Conservation (phyloP, 1,140 invertebrate species). For the Lordiphosa clarofinis region DNA sequence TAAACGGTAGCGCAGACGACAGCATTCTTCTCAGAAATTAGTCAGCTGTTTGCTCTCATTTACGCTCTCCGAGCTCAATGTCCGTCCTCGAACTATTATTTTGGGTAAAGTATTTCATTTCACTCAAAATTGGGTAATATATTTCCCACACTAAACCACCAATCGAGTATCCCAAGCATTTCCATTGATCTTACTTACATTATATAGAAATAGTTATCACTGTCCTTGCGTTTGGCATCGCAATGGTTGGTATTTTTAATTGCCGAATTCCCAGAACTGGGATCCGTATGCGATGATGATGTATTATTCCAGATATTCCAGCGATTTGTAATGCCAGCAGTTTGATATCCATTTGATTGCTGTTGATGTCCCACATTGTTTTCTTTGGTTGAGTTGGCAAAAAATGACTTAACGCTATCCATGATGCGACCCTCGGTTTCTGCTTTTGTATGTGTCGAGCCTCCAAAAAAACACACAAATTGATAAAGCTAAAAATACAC, state of each 20-base stretch:
- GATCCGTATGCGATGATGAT: slow-evolving; percentile 36
- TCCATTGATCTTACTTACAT: slow-evolving; percentile 41
- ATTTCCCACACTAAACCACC: no score
- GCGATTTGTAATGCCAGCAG: slow-evolving; percentile 22
- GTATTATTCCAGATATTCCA: slow-evolving; percentile 51
- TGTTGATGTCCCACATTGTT: slow-evolving; percentile 47
- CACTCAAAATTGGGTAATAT: no score
- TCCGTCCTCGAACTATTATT: no score
- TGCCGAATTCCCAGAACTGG: slow-evolving; percentile 24
- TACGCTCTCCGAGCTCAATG: no score
- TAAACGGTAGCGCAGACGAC: no score
- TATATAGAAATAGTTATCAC: slow-evolving; percentile 74
- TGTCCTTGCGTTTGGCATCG: slow-evolving; percentile 67
- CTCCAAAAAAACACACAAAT: slow-evolving; percentile 50
- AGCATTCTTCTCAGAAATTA: no score
- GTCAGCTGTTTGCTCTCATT: no score
- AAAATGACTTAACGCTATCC: slow-evolving; percentile 73
- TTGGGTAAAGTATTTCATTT: no score
- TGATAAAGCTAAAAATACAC: slow-evolving; percentile 75
- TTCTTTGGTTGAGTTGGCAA: slow-evolving; percentile 57
- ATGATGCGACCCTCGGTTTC: slow-evolving; percentile 46
- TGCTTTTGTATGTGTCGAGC: slow-evolving; percentile 48
- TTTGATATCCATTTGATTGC: slow-evolving; percentile 31
- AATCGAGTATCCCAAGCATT: no score
- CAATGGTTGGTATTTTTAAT: slow-evolving; percentile 37